Conservation (phyloP, 2,797 vertebrate species). For the Molossus alvarezi region DNA sequence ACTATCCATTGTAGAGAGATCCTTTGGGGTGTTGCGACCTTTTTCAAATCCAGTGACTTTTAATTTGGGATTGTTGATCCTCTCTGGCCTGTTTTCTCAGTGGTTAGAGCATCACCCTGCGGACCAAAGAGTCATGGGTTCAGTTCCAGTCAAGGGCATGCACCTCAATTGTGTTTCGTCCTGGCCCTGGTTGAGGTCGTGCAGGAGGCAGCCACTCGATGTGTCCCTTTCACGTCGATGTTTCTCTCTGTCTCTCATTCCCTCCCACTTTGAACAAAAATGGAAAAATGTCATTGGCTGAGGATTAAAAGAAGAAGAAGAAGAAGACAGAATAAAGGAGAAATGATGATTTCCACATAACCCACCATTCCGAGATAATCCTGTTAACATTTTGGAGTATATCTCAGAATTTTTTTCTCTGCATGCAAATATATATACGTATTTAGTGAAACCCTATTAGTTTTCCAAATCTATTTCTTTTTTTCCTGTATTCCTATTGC, state of each 20-base stretch:
- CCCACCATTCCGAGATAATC: neutral
- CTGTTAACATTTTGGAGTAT: neutral
- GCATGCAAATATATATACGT: neutral
- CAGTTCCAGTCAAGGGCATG: too few species aligned
- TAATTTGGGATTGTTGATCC: conserved; percentile 37
- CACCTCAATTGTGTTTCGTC: too few species aligned
- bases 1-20: neutral
- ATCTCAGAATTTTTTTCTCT: conserved; percentile 33
- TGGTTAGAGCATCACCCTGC: too few species aligned
- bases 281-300: too few species aligned
- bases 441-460: neutral
- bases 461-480: neutral
- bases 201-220: too few species aligned
- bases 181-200: too few species aligned
- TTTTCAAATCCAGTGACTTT: conserved; percentile 37
- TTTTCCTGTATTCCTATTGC: neutral
- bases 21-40: neutral
- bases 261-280: too few species aligned
- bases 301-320: too few species aligned
- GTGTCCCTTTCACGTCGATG: too few species aligned
- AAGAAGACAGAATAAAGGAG: conserved; percentile 18
- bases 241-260: too few species aligned
- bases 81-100: neutral
- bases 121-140: too few species aligned
- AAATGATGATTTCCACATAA: neutral